Base-by-base conservation (phyloP, 1,140 invertebrate species). In the Panulirus ornatus region DNA sequence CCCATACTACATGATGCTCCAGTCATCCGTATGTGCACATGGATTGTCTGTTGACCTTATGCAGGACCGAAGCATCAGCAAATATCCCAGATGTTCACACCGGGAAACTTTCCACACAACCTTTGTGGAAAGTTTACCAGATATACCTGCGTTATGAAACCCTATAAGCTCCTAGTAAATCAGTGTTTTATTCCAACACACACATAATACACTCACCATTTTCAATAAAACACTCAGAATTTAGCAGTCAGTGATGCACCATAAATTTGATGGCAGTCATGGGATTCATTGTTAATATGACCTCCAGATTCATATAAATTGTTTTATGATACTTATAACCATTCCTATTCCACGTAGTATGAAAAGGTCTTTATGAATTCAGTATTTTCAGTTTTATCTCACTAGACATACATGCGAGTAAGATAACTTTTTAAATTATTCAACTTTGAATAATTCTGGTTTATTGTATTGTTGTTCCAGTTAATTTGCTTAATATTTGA, bases 1-100 rank as follows among this genome's bases (percentile, higher is more conserved):
- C 88, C 88, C 88, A 89, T 82, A 89, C 84, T 63, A 76, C 54
- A 76, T 76, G 75, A 78, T 87, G 85, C 73, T 87, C 85, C 85
- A 87, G 75, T 40, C 75, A 58, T 78, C 76, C 85, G 38, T 78
- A 63, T 78, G 75, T 87, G 85, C 85, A 87, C 85, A 63, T 78
- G 73, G 75, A 66, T 63, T 87, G 85, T 87, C 51, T 87, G 73
- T 84, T 84, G 51, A 87, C 75, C 85, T 87, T 76, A 58, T 38
- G 85, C 47, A 58, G 85, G 54, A 76, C 38, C 34, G 75, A 76
- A 76, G 85, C 85, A 87, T 87, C 85, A 87, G 34, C 73, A 87
- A 66, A 58, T 38, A 27, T 40, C 47, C 47, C 73, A 76, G 54
- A 76, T 78, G 54, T 58, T 78, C 38, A 87, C 51, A 66, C 73